Evolutionary conservation across 2,888 invertebrate genomes (phyloP).

Genomic region (Clunio marinus): DNA sequence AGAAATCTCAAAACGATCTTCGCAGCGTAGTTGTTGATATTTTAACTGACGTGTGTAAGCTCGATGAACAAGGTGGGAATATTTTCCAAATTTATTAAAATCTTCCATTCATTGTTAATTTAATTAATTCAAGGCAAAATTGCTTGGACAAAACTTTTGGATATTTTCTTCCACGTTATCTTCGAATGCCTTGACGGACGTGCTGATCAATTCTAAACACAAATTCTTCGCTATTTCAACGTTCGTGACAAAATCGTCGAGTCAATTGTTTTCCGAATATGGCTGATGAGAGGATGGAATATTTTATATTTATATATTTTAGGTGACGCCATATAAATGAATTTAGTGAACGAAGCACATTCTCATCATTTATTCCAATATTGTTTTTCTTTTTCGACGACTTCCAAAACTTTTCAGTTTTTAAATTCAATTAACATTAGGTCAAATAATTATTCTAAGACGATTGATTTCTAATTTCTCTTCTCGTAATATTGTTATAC

Average conservation of each 20-base stretch:
- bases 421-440: too few relatives aligned
- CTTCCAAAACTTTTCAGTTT: too few relatives aligned
- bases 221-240: neutral
- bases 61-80: conserved; percentile 45
- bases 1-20: conserved; percentile 47
- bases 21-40: conserved; percentile 47
- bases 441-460: too few relatives aligned
- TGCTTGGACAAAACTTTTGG: conserved; percentile 24
- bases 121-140: conserved; percentile 15
- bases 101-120: neutral
- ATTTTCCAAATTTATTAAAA: neutral
- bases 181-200: conserved; percentile 32
- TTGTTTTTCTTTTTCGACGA: too few relatives aligned
- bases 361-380: too few relatives aligned
- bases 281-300: too few relatives aligned
- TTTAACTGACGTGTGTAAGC: conserved; percentile 46
- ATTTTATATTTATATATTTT: too few relatives aligned
- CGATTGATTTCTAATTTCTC: too few relatives aligned
- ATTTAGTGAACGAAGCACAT: too few relatives aligned
- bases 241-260: conserved; percentile 29
- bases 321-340: too few relatives aligned
- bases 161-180: conserved; percentile 29
- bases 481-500: too few relatives aligned
- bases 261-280: too few relatives aligned
- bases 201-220: conserved; percentile 31